These are phyloP conservation scores for Drosophila pseudotakahashii DNA, from an alignment of 2,888 invertebrate genomes.

Conservation along the genomic window DNA sequence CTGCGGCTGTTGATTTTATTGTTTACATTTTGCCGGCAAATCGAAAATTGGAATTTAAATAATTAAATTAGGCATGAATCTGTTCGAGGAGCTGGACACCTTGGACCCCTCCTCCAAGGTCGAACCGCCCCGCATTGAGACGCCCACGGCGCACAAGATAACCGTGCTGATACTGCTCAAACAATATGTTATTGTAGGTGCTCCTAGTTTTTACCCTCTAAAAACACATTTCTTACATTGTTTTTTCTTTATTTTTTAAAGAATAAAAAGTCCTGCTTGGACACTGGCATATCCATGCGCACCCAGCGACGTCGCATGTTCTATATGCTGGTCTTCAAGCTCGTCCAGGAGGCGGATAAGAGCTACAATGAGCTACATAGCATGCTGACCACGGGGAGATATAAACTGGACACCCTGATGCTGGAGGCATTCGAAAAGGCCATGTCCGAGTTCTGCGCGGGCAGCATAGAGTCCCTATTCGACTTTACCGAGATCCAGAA, in stretches of 20 bases:
- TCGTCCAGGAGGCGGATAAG: slow-evolving; percentile 92
- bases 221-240: neutral
- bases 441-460: slow-evolving; percentile 84
- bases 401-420: slow-evolving; percentile 79
- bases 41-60: slow-evolving; percentile 6
- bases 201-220: neutral
- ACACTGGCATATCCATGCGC: slow-evolving; percentile 80
- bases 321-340: slow-evolving; percentile 91
- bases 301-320: slow-evolving; percentile 90
- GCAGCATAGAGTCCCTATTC: slow-evolving; percentile 88
- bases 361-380: slow-evolving; percentile 88
- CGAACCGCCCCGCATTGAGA: slow-evolving; percentile 83
- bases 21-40: slow-evolving; percentile 56
- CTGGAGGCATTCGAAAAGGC: slow-evolving; percentile 86
- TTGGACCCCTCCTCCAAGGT: slow-evolving; percentile 77
- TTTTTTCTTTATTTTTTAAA: slow-evolving; percentile 27
- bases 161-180: slow-evolving; percentile 90
- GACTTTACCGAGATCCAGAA: slow-evolving; percentile 88
- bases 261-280: slow-evolving; percentile 79
- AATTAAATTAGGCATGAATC: slow-evolving; percentile 62
- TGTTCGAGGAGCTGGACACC: slow-evolving; percentile 82
- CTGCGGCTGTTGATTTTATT: slow-evolving; percentile 14
- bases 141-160: slow-evolving; percentile 91
- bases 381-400: slow-evolving; percentile 85
- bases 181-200: slow-evolving; percentile 88